Base-by-base conservation (phyloP, 1,140 invertebrate species). In the Drosophila sturtevanti region DNA sequence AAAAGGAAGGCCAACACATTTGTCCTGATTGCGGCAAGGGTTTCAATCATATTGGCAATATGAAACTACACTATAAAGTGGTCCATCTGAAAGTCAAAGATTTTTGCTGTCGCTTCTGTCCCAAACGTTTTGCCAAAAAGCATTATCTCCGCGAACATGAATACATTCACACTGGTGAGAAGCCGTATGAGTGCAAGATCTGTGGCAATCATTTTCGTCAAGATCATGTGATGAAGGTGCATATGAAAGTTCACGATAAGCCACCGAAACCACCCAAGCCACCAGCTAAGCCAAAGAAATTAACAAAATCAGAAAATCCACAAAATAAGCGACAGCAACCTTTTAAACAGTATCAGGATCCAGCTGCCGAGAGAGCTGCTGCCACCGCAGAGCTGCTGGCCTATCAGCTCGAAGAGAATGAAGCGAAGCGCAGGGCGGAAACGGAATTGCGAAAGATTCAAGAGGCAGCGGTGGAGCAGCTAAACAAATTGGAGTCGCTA, bases 111-210 rank as follows among this genome's bases (percentile, higher is more conserved):
- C 77, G 89, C 56, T 91, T 90, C 59, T 92, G 91, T 55, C 77
- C 89, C n/a, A 85, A 89, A 56, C 72, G 86, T 2, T 92, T 92
- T 31, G 86, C 89, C 7, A 92, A 92, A 61, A 90, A 90, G 37
- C 91, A 92, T 48, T 90, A 89, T n/a, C 61, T 91, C 4, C 91
- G 91, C 27, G 87, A 92, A 62, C 91, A 92, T 58, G 89, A 91
- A 55, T 91, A 89, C 70, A 91, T 89, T 0, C 91, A 92, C 31
- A 92, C 91, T 48, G 95, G 95, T 5, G 90, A 91, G 34, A 91
- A 90, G 55, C 90, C 90, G 0, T 90, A 84, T 63, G 90, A 89
- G 44, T 91, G 90, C 59, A 84, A 78, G 58, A 70, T 81, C 4
- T 91, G 90, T 44, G 87, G 84, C 24, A 91, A 89, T 38, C 78